phyloP scores from a whole-genome alignment of 2,888 invertebrate species.

The Nematopogon swammerdamellus region DNA sequence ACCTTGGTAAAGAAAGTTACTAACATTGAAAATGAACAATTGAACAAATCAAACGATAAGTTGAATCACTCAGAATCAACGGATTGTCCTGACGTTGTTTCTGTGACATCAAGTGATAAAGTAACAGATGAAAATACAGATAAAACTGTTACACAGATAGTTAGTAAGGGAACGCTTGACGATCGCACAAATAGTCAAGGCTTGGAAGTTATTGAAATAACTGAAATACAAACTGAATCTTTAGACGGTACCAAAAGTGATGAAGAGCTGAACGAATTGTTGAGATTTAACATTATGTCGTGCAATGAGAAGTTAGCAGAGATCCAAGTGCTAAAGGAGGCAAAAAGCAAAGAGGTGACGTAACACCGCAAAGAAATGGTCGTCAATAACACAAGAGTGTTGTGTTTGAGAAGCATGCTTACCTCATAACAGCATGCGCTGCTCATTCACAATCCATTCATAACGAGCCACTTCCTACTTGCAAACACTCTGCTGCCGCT shows the following conservation, averaged over 20 bases:
- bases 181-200: too few species aligned
- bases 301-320: slow-evolving; percentile 44
- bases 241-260: slow-evolving; percentile 24
- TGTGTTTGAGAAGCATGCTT: background rate
- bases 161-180: too few species aligned
- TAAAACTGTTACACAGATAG: too few species aligned
- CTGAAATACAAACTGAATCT: slow-evolving; percentile 20
- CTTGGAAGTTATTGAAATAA: slow-evolving; percentile 17
- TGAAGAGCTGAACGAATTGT: slow-evolving; percentile 30
- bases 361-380: background rate
- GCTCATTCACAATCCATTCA: too few species aligned
- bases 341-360: slow-evolving; percentile 21
- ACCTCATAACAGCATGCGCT: background rate
- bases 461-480: too few species aligned
- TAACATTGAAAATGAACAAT: slow-evolving; percentile 45
- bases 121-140: too few species aligned
- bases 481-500: too few species aligned
- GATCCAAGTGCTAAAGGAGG: slow-evolving; percentile 40
- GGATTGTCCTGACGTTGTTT: slow-evolving; percentile 16
- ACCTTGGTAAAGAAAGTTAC: slow-evolving; percentile 35
- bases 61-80: slow-evolving; percentile 14
- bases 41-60: slow-evolving; percentile 34
- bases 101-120: background rate
- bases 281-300: slow-evolving; percentile 40
- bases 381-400: background rate